These are phyloP conservation scores for Saturnia pavonia DNA, from an alignment of 2,888 invertebrate species.

Conservation along the genomic window DNA sequence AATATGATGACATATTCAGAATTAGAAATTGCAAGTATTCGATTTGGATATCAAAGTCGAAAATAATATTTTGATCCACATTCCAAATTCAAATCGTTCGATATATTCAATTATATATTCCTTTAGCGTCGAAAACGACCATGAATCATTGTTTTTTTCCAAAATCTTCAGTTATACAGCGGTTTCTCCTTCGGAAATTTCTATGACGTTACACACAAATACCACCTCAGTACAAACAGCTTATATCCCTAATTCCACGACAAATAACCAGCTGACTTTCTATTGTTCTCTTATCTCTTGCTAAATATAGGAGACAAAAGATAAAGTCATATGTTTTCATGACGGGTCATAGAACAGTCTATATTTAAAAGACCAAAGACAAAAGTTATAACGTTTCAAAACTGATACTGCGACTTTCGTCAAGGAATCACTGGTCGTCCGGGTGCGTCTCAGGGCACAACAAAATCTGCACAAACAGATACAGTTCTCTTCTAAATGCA, in stretches of 20 bases:
- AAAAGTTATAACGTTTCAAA: conserved; percentile 72
- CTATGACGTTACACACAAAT: conserved; percentile 42
- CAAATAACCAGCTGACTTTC: conserved; percentile 49
- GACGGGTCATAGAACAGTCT: conserved; percentile 53
- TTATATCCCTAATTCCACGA: conserved; percentile 28
- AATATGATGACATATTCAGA: neutral
- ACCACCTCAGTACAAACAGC: conserved; percentile 30
- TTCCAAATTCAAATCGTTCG: conserved; percentile 1
- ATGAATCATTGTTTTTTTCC: neutral
- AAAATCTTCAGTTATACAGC: conserved; percentile 4
- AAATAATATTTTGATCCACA: neutral
- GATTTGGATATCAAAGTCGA: neutral
- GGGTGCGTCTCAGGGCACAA: conserved; percentile 59
- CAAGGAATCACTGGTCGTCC: conserved; percentile 64
- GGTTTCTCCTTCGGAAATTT: conserved; percentile 40
- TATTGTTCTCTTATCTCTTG: conserved; percentile 46
- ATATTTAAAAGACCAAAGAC: conserved; percentile 74
- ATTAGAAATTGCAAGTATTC: neutral
- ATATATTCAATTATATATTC: neutral
- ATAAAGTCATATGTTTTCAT: neutral
- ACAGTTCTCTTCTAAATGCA: conserved; percentile 60
- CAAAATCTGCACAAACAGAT: conserved; percentile 67
- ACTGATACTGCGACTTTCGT: conserved; percentile 68
- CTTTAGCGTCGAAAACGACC: neutral
- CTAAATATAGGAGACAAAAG: conserved; percentile 25